A percentile compares a stretch with the other conserved stretches of the same genome.
These are phyloP conservation scores for Anseranas semipalmata DNA, from an alignment of 2,113 vertebrate genomes.

Conservation along the genomic window DNA sequence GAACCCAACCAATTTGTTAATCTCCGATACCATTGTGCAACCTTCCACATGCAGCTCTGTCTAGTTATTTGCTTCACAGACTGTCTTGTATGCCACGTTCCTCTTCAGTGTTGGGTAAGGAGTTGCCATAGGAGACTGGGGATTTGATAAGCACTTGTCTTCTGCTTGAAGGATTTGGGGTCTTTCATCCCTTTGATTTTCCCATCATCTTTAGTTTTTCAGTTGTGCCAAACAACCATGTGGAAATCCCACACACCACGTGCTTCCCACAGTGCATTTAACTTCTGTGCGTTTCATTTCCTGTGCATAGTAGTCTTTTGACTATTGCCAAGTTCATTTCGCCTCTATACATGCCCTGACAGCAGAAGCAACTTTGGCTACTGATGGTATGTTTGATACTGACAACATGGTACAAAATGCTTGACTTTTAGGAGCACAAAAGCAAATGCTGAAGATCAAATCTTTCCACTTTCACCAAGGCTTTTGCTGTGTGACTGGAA, in stretches of 20 bases:
- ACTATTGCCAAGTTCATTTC: background rate
- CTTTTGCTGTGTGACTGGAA: conserved; percentile 72
- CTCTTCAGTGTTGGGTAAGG: background rate
- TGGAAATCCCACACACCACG: background rate
- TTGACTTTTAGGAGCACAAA: conserved; percentile 11
- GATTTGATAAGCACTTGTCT: background rate
- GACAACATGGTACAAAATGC: conserved; percentile 5
- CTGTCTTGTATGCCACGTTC: background rate
- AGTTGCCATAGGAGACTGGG: background rate
- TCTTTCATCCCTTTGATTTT: background rate
- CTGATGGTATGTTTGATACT: conserved; percentile 15
- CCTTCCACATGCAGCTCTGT: background rate
- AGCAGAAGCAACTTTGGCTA: background rate
- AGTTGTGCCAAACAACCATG: background rate
- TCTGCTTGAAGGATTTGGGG: background rate
- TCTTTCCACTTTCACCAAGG: conserved; percentile 54
- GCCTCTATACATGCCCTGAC: background rate
- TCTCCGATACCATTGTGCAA: background rate
- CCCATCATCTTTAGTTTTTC: background rate
- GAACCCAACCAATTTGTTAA: background rate
- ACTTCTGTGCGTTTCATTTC: background rate
- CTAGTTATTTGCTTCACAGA: background rate
- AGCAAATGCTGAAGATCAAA: conserved; percentile 43
- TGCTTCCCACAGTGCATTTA: background rate
- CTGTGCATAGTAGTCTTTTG: background rate